These are phyloP conservation scores for Drosophila littoralis DNA, from an alignment of 1,140 invertebrate genomes.

Conservation along the genomic window DNA sequence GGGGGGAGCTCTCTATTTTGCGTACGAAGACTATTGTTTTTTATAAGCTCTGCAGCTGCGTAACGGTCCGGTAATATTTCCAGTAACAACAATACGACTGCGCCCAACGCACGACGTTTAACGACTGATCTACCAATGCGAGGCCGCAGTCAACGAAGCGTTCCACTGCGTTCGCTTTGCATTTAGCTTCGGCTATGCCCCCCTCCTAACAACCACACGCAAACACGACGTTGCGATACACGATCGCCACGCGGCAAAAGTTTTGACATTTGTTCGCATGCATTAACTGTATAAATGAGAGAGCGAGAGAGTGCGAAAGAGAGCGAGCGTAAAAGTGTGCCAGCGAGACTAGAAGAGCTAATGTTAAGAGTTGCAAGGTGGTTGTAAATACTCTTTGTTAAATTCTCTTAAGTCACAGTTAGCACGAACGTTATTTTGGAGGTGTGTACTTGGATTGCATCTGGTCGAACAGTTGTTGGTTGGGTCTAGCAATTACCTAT, in stretches of 20 bases:
- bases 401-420: not conserved
- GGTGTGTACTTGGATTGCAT: slow-evolving; percentile 36
- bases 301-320: not conserved
- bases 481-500: not conserved
- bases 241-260: slow-evolving; percentile 66
- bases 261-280: not conserved
- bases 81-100: slow-evolving; percentile 39
- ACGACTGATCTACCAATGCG: slow-evolving; percentile 51
- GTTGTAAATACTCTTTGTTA: not conserved
- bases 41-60: slow-evolving; percentile 24
- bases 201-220: too few species aligned
- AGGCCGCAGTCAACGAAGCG: slow-evolving; percentile 1
- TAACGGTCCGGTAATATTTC: slow-evolving; percentile 15
- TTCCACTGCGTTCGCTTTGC: not conserved
- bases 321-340: not conserved
- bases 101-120: slow-evolving; percentile 48
- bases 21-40: not conserved
- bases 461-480: not conserved
- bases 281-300: too few species aligned
- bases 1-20: slow-evolving; percentile 29
- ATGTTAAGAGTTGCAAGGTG: slow-evolving; percentile 6
- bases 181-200: too few species aligned
- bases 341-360: not conserved
- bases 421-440: slow-evolving; percentile 22
- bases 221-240: slow-evolving; percentile 19